These are phyloP conservation scores for Pachyramphus minor DNA, from an alignment of 2,113 vertebrate species.

Conservation along the genomic window DNA sequence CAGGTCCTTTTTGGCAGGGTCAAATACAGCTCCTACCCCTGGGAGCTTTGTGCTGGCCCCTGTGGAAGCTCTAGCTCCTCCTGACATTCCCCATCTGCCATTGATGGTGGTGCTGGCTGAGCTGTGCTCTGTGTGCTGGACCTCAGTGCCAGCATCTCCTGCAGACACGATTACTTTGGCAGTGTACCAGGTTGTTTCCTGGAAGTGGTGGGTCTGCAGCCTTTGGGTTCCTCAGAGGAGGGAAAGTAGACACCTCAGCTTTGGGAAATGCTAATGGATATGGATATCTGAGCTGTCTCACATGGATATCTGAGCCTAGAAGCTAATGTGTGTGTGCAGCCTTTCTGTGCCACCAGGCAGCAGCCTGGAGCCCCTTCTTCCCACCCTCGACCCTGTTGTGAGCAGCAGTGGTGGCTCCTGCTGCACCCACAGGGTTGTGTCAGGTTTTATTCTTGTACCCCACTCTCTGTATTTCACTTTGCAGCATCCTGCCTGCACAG, in stretches of 20 bases:
- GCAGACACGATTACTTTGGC: not conserved
- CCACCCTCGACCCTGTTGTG: not conserved
- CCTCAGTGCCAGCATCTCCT: not conserved
- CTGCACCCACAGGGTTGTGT: not conserved
- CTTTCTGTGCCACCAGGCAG: not conserved
- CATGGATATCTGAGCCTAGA: not conserved
- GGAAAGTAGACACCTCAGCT: not conserved
- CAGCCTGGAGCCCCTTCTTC: not conserved
- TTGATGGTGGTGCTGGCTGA: rapidly evolving
- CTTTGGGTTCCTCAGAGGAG: not conserved
- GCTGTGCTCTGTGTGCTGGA: rapidly evolving
- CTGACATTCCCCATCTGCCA: not conserved
- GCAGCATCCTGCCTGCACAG: not conserved
- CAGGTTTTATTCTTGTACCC: not conserved
- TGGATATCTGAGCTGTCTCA: too few species aligned
- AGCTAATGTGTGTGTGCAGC: not conserved
- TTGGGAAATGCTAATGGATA: not conserved
- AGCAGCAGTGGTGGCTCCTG: not conserved
- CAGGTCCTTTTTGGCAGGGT: not conserved
- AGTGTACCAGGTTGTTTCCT: not conserved
- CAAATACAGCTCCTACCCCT: not conserved
- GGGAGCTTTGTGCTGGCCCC: not conserved
- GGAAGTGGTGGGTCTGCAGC: not conserved
- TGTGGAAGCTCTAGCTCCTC: not conserved
- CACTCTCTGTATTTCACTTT: not conserved